Conservation (phyloP, 2,797 vertebrate species). For the Champsocephalus gunnari region DNA sequence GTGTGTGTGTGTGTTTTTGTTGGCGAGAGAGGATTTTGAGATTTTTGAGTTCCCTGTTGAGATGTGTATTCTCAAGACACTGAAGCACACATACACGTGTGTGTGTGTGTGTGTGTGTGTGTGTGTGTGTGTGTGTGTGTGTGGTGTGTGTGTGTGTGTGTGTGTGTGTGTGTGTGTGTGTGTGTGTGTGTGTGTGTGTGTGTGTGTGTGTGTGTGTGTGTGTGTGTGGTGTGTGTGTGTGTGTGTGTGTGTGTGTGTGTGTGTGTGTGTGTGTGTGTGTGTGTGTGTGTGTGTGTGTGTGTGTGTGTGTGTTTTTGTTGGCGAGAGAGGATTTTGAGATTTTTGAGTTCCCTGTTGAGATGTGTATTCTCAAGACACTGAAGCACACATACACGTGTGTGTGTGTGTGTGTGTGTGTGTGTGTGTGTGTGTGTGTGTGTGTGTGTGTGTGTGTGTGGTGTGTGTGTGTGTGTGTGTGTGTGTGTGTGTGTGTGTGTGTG, state of each 20-base stretch:
- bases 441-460: too few species aligned
- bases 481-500: constrained; percentile 3
- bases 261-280: too few species aligned
- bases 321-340: constrained; percentile 26
- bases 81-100: constrained; percentile 1
- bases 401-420: too few species aligned
- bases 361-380: constrained; percentile 9
- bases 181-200: too few species aligned
- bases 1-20: not conserved
- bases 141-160: too few species aligned
- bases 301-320: constrained; percentile 3
- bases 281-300: too few species aligned
- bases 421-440: not conserved
- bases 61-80: constrained; percentile 15
- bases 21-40: constrained; percentile 26
- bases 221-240: too few species aligned
- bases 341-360: constrained; percentile 40
- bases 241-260: too few species aligned
- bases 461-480: too few species aligned
- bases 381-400: constrained; percentile 4
- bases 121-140: not conserved
- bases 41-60: constrained; percentile 41
- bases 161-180: too few species aligned
- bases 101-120: too few species aligned
- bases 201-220: too few species aligned